A percentile compares a stretch with the other conserved stretches of the same genome.
These are phyloP conservation scores for Gallinago solitaria DNA, from an alignment of 2,797 vertebrate genomes.

Conservation along the genomic window DNA sequence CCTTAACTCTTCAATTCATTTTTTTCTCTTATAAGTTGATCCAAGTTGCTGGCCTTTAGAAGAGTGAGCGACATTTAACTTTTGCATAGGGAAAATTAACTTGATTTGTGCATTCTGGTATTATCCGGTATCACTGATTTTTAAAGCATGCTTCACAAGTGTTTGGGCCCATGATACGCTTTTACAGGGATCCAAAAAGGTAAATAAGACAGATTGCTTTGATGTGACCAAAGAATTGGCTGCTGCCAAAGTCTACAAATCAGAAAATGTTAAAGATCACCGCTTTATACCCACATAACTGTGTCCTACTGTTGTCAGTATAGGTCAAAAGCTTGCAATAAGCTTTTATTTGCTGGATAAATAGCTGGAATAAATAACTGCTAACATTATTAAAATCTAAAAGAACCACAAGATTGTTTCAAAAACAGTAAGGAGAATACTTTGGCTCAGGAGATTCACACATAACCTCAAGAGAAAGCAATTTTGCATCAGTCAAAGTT, in stretches of 20 bases:
- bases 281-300: not conserved
- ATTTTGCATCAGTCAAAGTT: not conserved
- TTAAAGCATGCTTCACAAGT: not conserved
- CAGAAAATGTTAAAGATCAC: not conserved
- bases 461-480: not conserved
- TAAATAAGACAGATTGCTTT: not conserved
- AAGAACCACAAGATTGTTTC: not conserved
- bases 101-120: not conserved
- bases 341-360: not conserved
- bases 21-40: conserved; percentile 2
- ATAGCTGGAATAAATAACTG: not conserved
- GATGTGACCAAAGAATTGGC: not conserved
- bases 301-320: not conserved
- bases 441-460: not conserved
- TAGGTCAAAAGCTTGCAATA: not conserved
- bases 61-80: not conserved
- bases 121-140: not conserved
- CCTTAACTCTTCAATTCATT: conserved; percentile 26
- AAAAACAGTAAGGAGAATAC: not conserved
- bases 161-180: not conserved
- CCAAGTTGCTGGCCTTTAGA: not conserved
- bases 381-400: not conserved
- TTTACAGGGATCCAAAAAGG: not conserved
- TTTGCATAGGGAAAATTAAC: not conserved
- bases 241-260: not conserved